Evolutionary conservation across 1,140 invertebrate species (phyloP), one percentile per base, ranked within the genome.

Genomic region (Zaprionus kolodkinae): DNA sequence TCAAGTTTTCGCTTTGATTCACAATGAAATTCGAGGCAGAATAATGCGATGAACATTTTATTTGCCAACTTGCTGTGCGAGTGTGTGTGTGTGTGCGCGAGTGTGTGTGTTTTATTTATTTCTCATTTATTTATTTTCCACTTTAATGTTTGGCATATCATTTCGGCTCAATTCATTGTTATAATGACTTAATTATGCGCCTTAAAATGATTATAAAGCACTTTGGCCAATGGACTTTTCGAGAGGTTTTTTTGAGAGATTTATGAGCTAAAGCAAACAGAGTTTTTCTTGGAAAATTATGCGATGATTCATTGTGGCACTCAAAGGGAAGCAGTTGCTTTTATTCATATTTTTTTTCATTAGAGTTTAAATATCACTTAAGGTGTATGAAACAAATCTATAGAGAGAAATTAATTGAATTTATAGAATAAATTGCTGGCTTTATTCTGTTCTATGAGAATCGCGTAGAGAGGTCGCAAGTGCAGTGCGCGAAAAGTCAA

Each of bases 121-220:
- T 25, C 54, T 61, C 25, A 60, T 67, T 54, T 66, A 21, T 64
- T 36, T 35, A 33, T 63, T 64, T 64, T 55, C 30, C 55, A 33
- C 36, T 43, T 70, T 59, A 59, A 71, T 72, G 84, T 81, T 88
- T 89, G 80, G 84, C 85, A 85, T 88, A 88, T 88, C 85, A 88
- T 87, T 60, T 78, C 67, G 40, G 30, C 55, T 63, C 59, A 68
- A 69, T 70, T 65, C 61, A 68, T 71, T 81, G 68, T 81, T 76
- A 79, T 89, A 90, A 90, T 89, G 85, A 90, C 81, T 90, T 89
- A 89, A 89, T 89, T 89, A 89, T 89, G 86, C 78, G 86, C 78
- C 78, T 76, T 54, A 85, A 76, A 74, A 62, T 78, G 81, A 71
- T 72, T 85, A 80, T 50, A 71, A 67, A 81, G 40, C 60, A 48